phyloP scores from a whole-genome alignment of 2,888 invertebrate species.

The Athalia rosae region DNA sequence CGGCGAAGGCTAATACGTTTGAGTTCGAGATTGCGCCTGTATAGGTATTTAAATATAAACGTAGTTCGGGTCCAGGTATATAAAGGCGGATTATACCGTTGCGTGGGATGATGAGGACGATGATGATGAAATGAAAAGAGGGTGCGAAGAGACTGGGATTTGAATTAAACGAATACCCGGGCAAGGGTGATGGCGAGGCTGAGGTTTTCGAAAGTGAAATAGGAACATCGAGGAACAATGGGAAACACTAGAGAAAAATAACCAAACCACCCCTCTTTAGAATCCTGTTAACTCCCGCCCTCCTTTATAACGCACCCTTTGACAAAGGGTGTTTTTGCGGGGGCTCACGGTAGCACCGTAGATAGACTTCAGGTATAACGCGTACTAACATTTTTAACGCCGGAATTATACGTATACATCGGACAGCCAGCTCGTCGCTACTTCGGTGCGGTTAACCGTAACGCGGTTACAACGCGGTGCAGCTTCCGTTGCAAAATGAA shows the following conservation, averaged over 20 bases:
- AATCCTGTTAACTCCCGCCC: slow-evolving; percentile 42
- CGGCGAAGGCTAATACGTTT: too few relatives aligned
- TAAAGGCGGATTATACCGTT: too few relatives aligned
- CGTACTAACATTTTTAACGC: neutral
- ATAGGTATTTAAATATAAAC: too few relatives aligned
- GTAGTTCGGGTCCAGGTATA: too few relatives aligned
- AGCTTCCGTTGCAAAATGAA: too few relatives aligned
- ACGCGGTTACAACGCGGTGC: too few relatives aligned
- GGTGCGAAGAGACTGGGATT: too few relatives aligned
- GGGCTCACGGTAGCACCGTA: neutral
- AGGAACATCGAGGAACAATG: slow-evolving; percentile 33
- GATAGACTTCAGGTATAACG: neutral
- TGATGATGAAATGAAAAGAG: too few relatives aligned
- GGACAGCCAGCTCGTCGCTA: neutral
- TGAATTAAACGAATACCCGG: neutral
- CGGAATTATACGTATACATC: neutral
- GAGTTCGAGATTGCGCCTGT: too few relatives aligned
- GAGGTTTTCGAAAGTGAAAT: neutral
- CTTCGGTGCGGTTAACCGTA: too few relatives aligned
- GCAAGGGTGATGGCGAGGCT: neutral
- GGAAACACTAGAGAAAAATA: slow-evolving; percentile 9
- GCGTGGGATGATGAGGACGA: too few relatives aligned
- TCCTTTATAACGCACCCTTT: neutral
- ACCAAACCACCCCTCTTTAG: neutral
- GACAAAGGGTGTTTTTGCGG: slow-evolving; percentile 34